Conservation (phyloP, 2,113 vertebrate species). For the Peromyscus polionotus region DNA sequence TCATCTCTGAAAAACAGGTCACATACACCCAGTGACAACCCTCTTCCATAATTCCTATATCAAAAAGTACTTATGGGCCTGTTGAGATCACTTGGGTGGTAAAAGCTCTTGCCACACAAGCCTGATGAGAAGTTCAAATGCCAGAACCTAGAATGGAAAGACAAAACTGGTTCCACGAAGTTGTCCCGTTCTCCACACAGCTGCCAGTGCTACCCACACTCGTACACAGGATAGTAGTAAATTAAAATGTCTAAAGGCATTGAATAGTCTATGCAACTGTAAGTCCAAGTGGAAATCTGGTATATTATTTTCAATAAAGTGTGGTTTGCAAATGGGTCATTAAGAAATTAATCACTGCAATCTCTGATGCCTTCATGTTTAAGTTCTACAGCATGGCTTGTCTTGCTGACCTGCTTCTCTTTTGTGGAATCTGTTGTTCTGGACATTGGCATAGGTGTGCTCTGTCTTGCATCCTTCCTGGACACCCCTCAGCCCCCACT, state of each 20-base stretch:
- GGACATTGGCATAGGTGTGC: background rate
- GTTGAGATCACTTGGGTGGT: too few species aligned
- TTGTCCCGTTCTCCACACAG: too few species aligned
- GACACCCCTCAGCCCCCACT: background rate
- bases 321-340: constrained; percentile 1
- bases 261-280: background rate
- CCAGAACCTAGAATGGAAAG: background rate
- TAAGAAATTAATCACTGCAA: background rate
- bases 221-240: background rate
- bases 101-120: background rate
- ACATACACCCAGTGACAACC: background rate
- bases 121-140: background rate
- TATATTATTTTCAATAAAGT: background rate
- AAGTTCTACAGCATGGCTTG: background rate
- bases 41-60: background rate
- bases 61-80: background rate
- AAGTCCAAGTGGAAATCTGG: background rate
- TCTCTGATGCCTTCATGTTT: background rate
- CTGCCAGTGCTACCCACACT: background rate
- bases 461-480: background rate
- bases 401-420: background rate
- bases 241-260: background rate
- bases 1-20: constrained; percentile 1
- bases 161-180: background rate
- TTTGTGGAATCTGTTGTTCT: background rate